Conservation (phyloP, 2,888 invertebrate genomes). For the Cerastoderma edule region DNA sequence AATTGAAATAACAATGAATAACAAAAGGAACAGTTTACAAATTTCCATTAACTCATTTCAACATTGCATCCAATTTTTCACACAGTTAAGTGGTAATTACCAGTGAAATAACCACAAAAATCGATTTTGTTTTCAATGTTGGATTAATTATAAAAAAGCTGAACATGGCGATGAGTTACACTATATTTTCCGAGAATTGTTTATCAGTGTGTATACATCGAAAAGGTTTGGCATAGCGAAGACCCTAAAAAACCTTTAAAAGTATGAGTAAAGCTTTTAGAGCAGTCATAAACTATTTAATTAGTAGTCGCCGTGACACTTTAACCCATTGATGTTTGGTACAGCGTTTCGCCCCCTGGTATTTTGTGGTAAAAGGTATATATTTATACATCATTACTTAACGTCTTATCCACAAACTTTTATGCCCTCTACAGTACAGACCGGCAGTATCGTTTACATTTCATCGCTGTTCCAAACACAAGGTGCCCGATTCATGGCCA, state of each 20-base stretch:
- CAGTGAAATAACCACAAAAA: slow-evolving; percentile 9
- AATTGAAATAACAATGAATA: no score
- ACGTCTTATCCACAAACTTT: background rate
- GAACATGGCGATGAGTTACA: no score
- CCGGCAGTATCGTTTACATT: background rate
- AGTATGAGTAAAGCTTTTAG: slow-evolving; percentile 15
- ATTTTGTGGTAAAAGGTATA: background rate
- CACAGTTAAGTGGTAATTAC: no score
- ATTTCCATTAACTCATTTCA: no score
- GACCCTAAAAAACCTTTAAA: background rate
- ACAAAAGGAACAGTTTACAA: no score
- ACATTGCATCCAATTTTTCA: no score
- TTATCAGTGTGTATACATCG: no score
- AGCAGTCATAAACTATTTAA: slow-evolving; percentile 20
- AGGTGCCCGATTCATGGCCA: no score
- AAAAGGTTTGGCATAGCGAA: no score
- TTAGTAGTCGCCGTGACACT: slow-evolving; percentile 12
- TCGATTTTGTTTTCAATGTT: no score
- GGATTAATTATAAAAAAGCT: no score
- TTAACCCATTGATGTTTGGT: slow-evolving; percentile 19
- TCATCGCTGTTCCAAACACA: background rate
- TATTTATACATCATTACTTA: slow-evolving; percentile 17
- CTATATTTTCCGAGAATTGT: no score
- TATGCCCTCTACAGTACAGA: background rate
- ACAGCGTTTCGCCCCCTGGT: slow-evolving; percentile 15